A percentile compares a stretch with the other conserved stretches of the same genome.
Conservation (phyloP, 2,888 invertebrate genomes). For the Gymnosoma rotundatum region DNA sequence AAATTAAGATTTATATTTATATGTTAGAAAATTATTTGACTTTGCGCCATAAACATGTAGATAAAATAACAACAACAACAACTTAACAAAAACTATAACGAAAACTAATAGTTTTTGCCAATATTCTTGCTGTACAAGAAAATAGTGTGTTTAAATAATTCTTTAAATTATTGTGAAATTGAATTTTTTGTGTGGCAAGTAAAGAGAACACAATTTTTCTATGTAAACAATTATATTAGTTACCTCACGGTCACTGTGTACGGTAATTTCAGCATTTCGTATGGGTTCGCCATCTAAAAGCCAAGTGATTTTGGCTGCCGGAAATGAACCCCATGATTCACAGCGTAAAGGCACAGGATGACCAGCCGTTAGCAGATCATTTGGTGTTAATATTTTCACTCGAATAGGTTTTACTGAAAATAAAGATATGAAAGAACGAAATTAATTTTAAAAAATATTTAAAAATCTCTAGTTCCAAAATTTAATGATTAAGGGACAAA, state of each 20-base stretch:
- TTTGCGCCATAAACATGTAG: constrained; percentile 52
- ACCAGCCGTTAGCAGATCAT: constrained; percentile 88
- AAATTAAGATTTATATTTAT: constrained; percentile 54
- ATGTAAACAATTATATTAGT: neutral
- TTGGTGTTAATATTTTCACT: constrained; percentile 88
- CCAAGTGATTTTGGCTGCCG: constrained; percentile 92
- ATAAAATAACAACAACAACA: constrained; percentile 1
- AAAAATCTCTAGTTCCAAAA: neutral
- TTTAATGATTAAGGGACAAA: no score
- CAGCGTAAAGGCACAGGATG: constrained; percentile 89
- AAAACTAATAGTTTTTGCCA: constrained; percentile 36
- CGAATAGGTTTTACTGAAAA: constrained; percentile 90
- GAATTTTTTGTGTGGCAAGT: neutral
- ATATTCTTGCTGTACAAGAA: constrained; percentile 30
- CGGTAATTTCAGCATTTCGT: constrained; percentile 85
- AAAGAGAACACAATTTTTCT: no score
- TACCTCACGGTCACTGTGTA: constrained; percentile 74
- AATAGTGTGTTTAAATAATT: neutral
- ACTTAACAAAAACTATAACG: neutral
- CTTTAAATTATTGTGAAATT: neutral
- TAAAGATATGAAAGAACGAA: neutral
- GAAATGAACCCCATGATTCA: constrained; percentile 91
- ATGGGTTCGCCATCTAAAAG: constrained; percentile 88
- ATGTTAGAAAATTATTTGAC: constrained; percentile 49
- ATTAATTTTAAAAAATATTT: neutral